Percentiles rank a stretch among this genome's conserved stretches.
Evolutionary conservation across 2,888 invertebrate species (phyloP).

Genomic region (Rhamphomyia laevipes): DNA sequence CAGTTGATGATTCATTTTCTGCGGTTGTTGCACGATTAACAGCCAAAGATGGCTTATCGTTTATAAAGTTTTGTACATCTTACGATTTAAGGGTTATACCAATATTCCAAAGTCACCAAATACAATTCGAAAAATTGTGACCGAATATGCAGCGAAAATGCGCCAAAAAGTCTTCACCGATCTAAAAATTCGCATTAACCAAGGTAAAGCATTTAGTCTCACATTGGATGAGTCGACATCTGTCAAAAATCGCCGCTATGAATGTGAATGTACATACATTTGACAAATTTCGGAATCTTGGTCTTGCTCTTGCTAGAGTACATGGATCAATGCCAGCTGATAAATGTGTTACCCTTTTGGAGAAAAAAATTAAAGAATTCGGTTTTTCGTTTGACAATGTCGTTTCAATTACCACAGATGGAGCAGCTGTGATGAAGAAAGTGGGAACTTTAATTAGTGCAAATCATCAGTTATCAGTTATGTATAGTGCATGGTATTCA

Average conservation of each 20-base stretch:
- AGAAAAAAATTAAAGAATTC: background rate
- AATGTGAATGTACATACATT: no score
- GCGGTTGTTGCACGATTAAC: slow-evolving; percentile 2
- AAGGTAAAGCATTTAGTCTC: no score
- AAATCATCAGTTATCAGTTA: no score
- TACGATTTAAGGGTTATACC: background rate
- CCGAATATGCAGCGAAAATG: no score
- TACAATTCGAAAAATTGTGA: background rate
- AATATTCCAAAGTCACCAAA: background rate
- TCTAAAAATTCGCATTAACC: no score
- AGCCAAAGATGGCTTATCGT: slow-evolving; percentile 2
- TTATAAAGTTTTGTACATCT: background rate
- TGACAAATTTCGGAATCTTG: no score
- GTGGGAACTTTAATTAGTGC: background rate
- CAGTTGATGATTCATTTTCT: no score
- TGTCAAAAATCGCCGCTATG: no score
- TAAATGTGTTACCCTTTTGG: background rate
- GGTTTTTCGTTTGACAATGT: background rate
- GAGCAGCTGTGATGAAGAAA: background rate
- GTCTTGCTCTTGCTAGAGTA: background rate
- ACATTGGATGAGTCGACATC: no score
- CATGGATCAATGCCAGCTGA: slow-evolving; percentile 1
- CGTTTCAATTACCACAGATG: background rate
- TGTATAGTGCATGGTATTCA: no score
- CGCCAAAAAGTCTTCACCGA: no score